Evolutionary conservation across 2,888 invertebrate genomes (phyloP).

Genomic region (Arge pagana): DNA sequence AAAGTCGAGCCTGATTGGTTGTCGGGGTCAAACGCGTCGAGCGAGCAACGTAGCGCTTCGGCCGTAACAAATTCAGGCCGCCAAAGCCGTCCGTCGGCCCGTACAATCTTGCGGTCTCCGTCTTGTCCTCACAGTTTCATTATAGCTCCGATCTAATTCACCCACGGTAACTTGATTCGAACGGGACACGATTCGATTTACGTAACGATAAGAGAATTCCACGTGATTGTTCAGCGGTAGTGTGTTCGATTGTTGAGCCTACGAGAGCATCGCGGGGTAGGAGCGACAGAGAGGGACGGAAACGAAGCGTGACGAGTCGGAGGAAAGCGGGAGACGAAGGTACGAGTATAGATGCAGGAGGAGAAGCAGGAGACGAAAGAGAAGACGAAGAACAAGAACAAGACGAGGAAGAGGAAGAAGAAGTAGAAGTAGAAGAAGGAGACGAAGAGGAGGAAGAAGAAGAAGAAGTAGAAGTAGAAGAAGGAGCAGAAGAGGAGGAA

Average conservation of each 20-base stretch:
- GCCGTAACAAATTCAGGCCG: conserved; percentile 21
- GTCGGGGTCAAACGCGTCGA: conserved; percentile 19
- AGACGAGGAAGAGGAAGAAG: conserved; percentile 14
- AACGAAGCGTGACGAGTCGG: too few species aligned
- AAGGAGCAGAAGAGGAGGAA: too few species aligned
- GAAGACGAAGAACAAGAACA: too few species aligned
- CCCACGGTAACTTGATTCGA: conserved; percentile 22
- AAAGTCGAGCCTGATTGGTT: conserved; percentile 22
- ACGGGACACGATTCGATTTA: conserved; percentile 21
- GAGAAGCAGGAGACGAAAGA: too few species aligned
- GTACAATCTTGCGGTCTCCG: conserved; percentile 1
- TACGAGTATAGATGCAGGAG: too few species aligned
- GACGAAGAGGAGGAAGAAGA: conserved; percentile 17
- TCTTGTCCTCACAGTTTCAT: conserved; percentile 19
- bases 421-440: conserved; percentile 17
- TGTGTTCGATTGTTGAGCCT: conserved; percentile 17
- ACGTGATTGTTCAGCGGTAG: conserved; percentile 10
- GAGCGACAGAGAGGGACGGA: too few species aligned
- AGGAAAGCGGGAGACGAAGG: too few species aligned
- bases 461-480: too few species aligned
- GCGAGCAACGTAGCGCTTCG: conserved; percentile 1
- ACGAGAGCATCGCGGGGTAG: too few species aligned
- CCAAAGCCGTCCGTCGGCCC: conserved; percentile 11
- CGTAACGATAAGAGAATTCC: conserved; percentile 21
- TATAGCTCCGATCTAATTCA: conserved; percentile 20